A percentile compares a stretch with the other conserved stretches of the same genome.
phyloP scores from a whole-genome alignment of 2,113 vertebrate genomes.

The Marmota monax region DNA sequence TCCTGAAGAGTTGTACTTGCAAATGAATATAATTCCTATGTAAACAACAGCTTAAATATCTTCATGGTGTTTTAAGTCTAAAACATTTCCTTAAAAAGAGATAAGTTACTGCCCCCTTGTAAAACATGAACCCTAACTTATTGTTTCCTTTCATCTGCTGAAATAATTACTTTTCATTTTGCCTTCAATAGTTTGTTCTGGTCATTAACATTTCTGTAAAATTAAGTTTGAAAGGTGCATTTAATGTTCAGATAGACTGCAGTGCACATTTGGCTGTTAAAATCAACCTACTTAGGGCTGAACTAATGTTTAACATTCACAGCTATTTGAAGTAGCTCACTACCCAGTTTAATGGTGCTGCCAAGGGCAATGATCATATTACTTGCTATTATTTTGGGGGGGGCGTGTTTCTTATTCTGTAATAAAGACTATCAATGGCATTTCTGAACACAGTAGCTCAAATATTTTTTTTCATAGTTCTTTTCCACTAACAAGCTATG shows the following conservation, averaged over 20 bases:
- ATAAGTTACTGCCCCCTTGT: slow-evolving; percentile 76
- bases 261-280: slow-evolving; percentile 85
- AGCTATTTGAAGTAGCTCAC: slow-evolving; percentile 89
- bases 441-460: slow-evolving; percentile 75
- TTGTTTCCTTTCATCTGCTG: slow-evolving; percentile 90
- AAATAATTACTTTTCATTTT: slow-evolving; percentile 89
- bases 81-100: slow-evolving; percentile 82
- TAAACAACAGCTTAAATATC: slow-evolving; percentile 77
- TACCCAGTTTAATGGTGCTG: slow-evolving; percentile 88
- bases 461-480: slow-evolving; percentile 62
- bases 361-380: slow-evolving; percentile 86
- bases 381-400: slow-evolving; percentile 68
- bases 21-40: slow-evolving; percentile 74
- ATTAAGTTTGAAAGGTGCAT: slow-evolving; percentile 89
- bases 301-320: slow-evolving; percentile 88
- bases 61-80: slow-evolving; percentile 76
- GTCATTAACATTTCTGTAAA: slow-evolving; percentile 90
- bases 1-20: slow-evolving; percentile 74
- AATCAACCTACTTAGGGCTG: slow-evolving; percentile 87
- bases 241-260: slow-evolving; percentile 88
- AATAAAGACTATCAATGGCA: slow-evolving; percentile 79
- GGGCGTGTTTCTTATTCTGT: slow-evolving; percentile 69
- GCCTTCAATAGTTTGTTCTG: slow-evolving; percentile 87
- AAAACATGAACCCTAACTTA: slow-evolving; percentile 87
- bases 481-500: slow-evolving; percentile 77